Evolutionary conservation across 1,140 invertebrate species (phyloP).

Genomic region (Littorina saxatilis): DNA sequence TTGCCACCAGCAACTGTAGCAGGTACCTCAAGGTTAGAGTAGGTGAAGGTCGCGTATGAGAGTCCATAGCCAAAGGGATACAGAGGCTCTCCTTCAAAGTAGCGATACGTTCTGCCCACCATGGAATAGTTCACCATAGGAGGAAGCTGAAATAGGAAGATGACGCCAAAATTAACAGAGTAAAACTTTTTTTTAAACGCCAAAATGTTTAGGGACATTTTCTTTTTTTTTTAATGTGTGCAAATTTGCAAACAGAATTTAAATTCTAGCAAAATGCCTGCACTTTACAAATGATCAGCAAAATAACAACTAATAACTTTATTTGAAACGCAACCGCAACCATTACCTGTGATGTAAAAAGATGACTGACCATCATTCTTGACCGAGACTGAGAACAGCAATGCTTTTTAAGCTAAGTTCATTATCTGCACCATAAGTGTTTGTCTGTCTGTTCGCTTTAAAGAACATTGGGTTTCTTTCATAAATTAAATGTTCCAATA

Average conservation of each 20-base stretch:
- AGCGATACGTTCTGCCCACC: constrained; percentile 62
- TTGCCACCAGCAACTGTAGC: constrained; percentile 37
- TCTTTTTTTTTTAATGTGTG: not conserved
- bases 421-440: too few relatives aligned
- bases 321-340: too few relatives aligned
- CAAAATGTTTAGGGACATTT: not conserved
- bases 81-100: constrained; percentile 51
- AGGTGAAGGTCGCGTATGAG: constrained; percentile 59
- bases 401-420: too few relatives aligned
- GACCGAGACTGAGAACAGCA: too few relatives aligned
- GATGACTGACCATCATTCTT: too few relatives aligned
- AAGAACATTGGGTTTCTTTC: too few relatives aligned
- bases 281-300: too few relatives aligned
- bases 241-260: not conserved
- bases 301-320: too few relatives aligned
- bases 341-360: too few relatives aligned
- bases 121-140: constrained; percentile 65
- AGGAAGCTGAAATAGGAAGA: constrained; percentile 60
- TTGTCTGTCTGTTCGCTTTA: too few relatives aligned
- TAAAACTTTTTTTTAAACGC: not conserved
- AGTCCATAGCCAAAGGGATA: constrained; percentile 66
- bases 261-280: too few relatives aligned
- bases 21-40: constrained; percentile 42
- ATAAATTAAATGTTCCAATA: too few relatives aligned
- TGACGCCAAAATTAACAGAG: not conserved